Base-by-base conservation (phyloP, 2,113 vertebrate genomes). In the Myotis davidii region DNA sequence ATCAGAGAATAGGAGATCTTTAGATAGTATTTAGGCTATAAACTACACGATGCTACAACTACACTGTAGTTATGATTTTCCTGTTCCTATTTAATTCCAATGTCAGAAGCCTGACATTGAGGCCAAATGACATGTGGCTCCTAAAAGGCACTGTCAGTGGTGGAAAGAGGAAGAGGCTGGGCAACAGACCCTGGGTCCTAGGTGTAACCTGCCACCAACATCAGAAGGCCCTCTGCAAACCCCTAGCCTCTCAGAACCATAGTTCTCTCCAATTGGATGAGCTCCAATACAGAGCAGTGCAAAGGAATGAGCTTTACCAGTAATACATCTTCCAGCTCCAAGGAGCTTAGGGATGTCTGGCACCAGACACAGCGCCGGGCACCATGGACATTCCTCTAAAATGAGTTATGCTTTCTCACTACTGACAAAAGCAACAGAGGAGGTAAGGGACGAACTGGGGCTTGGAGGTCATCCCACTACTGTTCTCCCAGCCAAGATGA, bases 281-380 rank as follows among this genome's bases (percentile, higher is more conserved):
- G 13, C 29, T 89, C 16, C 27, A 11, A 32, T 2, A 54, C 34
- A 42, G 65, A 21, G 64, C 21, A 29, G 2, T 14, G 9, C 16
- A 34, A 13, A 0, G 21, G 27, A 16, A 39, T 25, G 54, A 32
- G 69, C 14, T 34, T 42, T n/a, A 11, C 56, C 56, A 59, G 56
- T 59, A 25, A 73, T 14, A 45, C 17, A 67, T 25, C 3, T 34
- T 56, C 25, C 25, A 93, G 48, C 21, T 76, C 0, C 6, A 69
- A 92, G 81, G 76, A 34, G 81, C 50, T 67, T 32, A 88, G 37
- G 32, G 65, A 52, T 45, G 59, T 67, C 72, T 82, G 79, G 50
- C 32, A 82, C 20, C n/a, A 59, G 74, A 37, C 56, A 86, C 32
- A 18, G 12, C 11, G 0, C 11, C 48, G 3, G 34, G 34, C 29